Evolutionary conservation across 2,113 vertebrate species (phyloP).

Genomic region (Channa maculata): DNA sequence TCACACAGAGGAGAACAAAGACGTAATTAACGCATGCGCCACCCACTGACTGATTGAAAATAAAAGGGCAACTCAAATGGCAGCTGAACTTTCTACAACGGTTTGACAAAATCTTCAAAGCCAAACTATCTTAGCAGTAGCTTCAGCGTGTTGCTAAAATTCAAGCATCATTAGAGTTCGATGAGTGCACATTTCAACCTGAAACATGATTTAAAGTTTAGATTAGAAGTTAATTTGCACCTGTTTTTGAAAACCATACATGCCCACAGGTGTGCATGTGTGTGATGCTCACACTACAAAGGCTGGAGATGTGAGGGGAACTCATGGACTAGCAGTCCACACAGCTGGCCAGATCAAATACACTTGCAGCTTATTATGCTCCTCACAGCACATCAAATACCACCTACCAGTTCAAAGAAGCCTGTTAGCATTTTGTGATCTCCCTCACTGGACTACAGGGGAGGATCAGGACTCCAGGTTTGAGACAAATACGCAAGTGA

Average conservation of each 20-base stretch:
- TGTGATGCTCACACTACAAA: slow-evolving; percentile 55
- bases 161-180: background rate
- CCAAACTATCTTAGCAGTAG: background rate
- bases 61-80: slow-evolving; percentile 1
- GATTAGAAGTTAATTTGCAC: background rate
- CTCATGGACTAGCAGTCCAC: slow-evolving; percentile 40
- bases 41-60: background rate
- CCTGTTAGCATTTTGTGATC: slow-evolving; percentile 62
- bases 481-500: slow-evolving; percentile 34
- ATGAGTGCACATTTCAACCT: background rate
- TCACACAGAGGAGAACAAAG: background rate
- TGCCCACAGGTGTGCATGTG: background rate
- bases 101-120: slow-evolving; percentile 14
- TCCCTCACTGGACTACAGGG: slow-evolving; percentile 12
- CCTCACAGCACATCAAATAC: slow-evolving; percentile 64
- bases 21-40: background rate
- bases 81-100: background rate
- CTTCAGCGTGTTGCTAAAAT: background rate
- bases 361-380: slow-evolving; percentile 20
- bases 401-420: slow-evolving; percentile 69
- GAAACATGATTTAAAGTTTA: background rate
- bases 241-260: background rate
- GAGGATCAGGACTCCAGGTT: slow-evolving; percentile 11
- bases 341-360: slow-evolving; percentile 58
- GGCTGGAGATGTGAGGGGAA: slow-evolving; percentile 47